Evolutionary conservation across 2,888 invertebrate species (phyloP).

Genomic region (Brachypalpus laphriformis): DNA sequence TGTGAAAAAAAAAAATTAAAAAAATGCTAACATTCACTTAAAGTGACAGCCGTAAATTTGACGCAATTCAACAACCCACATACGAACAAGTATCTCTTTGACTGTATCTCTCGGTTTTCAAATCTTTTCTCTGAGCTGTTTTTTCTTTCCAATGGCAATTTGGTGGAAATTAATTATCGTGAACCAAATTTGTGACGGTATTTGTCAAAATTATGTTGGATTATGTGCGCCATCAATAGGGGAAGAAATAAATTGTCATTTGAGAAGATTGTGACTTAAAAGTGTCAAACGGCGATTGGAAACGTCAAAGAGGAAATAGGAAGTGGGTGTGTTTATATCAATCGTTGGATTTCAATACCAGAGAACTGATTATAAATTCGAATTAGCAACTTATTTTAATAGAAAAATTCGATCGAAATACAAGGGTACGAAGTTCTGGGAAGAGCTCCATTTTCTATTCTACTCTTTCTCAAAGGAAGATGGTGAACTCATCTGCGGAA

Average conservation of each 20-base stretch:
- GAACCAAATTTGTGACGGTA: constrained; percentile 15
- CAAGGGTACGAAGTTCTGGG: too few species aligned
- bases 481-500: too few species aligned
- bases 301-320: not conserved
- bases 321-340: not conserved
- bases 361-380: too few species aligned
- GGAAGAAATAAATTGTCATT: constrained; percentile 18
- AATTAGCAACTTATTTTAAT: too few species aligned
- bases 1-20: not conserved
- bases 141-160: not conserved
- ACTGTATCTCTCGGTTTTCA: not conserved
- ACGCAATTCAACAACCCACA: constrained; percentile 24
- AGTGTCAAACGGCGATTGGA: constrained; percentile 1
- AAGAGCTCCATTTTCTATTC: too few species aligned
- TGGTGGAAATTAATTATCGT: constrained; percentile 29
- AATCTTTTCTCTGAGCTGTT: not conserved
- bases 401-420: too few species aligned
- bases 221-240: constrained; percentile 4
- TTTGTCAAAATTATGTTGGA: constrained; percentile 37
- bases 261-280: constrained; percentile 5
- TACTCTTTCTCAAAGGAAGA: too few species aligned
- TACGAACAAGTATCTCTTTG: not conserved
- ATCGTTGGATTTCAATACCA: too few species aligned
- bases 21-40: constrained; percentile 20
- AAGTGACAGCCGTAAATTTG: constrained; percentile 38